Evolutionary conservation across 30 jellyfish, hydroid and myxozoan species (phyloP), one percentile per base, ranked within the genome.

Genomic region (Cassiopea andromeda): DNA sequence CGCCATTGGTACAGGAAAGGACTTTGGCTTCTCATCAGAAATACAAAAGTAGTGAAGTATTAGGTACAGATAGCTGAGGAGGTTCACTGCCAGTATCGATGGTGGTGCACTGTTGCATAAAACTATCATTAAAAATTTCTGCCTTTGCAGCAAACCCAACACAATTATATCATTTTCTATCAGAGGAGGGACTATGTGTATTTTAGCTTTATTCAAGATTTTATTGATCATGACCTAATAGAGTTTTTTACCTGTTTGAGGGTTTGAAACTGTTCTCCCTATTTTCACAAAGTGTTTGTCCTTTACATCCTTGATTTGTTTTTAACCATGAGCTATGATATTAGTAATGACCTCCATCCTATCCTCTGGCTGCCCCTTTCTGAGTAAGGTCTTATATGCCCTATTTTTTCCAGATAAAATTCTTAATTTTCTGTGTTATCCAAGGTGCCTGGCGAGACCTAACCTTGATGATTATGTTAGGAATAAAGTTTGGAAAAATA

Each of bases 401-500:
- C 87, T 89, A 60, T 61, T 79, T 89, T 75, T 89, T 66, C 69
- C 45, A 73, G 70, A 89, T 81, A 73, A 74, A 60, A 10, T 74
- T 71, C 57, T 90, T 90, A 44, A 90, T 90, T 15, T 70, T 47
- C 84, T 83, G 92, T 81, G 92, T 90, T 84, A 81, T 73, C 97
- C 93, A 90, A 60, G 73, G 83, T 66, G 83, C 91, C 73, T 67
- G 49, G 38, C 91, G 82, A 82, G 90, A 75, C 59, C 85, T 90
- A 18, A 81, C 83, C 59, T 89, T 90, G 83, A 82, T 81, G 43
- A 75, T 44, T 73, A 70, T 61, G 88, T 80, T 80, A 14, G 96
- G 96, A 38, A 89, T 82, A 44, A 89, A 89, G 70, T 89, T 89
- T 19, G 92, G 72, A 48, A 89, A 81, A n/a, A 68, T 89, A 79